Conservation (phyloP, 2,888 invertebrate genomes). For the Mesorhabditis spiculigera region DNA sequence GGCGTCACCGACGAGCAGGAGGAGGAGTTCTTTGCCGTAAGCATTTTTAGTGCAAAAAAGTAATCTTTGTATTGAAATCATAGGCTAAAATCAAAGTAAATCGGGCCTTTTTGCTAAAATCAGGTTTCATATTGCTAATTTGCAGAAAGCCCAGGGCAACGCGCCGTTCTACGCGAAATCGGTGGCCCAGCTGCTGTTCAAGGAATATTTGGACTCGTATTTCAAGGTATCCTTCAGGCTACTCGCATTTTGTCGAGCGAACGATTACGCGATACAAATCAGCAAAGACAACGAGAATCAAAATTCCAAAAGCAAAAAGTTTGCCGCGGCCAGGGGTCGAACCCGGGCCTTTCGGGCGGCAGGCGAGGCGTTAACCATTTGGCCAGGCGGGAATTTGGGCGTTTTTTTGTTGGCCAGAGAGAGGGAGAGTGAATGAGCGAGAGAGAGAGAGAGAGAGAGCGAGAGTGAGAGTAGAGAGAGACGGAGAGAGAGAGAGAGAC, state of each 20-base stretch:
- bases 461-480: too few relatives aligned
- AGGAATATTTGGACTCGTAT: slow-evolving; percentile 28
- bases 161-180: slow-evolving; percentile 32
- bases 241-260: not conserved
- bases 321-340: too few relatives aligned
- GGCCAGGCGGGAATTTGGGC: too few relatives aligned
- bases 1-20: slow-evolving; percentile 1
- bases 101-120: not conserved
- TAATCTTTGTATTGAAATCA: too few relatives aligned
- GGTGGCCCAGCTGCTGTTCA: slow-evolving; percentile 29
- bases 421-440: too few relatives aligned
- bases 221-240: slow-evolving; percentile 29
- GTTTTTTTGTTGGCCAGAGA: not conserved
- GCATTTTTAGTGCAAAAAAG: not conserved
- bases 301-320: not conserved
- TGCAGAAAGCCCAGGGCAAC: slow-evolving; percentile 24
- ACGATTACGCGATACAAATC: not conserved
- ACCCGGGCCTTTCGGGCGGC: too few relatives aligned
- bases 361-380: too few relatives aligned
- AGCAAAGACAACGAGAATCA: not conserved
- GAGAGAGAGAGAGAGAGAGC: too few relatives aligned
- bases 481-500: too few relatives aligned
- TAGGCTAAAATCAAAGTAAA: too few relatives aligned
- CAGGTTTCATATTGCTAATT: too few relatives aligned
- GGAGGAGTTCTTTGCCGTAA: not conserved